phyloP scores from a whole-genome alignment of 2,888 invertebrate genomes.

The Macrostomum cliftonense region DNA sequence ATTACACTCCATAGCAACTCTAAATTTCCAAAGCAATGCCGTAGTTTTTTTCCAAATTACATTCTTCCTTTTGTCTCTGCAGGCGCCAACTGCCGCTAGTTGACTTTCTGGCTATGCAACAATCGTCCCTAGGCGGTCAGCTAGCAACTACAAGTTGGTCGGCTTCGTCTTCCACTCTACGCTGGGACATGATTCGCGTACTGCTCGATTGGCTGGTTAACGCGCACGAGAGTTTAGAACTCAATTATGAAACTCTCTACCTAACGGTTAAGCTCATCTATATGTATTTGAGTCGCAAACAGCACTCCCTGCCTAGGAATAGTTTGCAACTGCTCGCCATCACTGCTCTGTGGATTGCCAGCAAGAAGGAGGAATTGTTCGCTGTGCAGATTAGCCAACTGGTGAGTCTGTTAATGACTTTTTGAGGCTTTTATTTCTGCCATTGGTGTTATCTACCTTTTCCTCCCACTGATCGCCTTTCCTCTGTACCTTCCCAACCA shows the following conservation, averaged over 20 bases:
- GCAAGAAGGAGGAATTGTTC: slow-evolving; percentile 63
- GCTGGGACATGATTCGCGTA: slow-evolving; percentile 60
- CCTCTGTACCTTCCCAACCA: no score
- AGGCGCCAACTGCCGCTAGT: no score
- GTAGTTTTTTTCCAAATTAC: no score
- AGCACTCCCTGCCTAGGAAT: slow-evolving; percentile 51
- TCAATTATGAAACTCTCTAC: slow-evolving; percentile 93
- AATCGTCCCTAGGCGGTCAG: no score
- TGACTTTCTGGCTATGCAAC: no score
- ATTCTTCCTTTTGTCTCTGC: no score
- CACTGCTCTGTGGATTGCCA: slow-evolving; percentile 71
- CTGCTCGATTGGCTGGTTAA: slow-evolving; percentile 98
- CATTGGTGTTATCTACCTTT: no score
- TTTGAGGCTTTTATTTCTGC: no score
- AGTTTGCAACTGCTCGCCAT: slow-evolving; percentile 76
- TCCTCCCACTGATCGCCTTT: slow-evolving; percentile 1
- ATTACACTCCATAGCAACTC: no score
- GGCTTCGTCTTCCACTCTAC: no score
- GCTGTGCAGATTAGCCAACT: neutral
- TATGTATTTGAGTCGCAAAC: slow-evolving; percentile 53
- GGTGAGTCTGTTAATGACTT: neutral
- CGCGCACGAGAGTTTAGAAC: slow-evolving; percentile 68
- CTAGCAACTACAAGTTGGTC: no score
- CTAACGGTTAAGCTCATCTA: slow-evolving; percentile 87
- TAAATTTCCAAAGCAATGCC: no score